Conservation (phyloP, 1,140 invertebrate species). For the Dinothrombium tinctorium region DNA sequence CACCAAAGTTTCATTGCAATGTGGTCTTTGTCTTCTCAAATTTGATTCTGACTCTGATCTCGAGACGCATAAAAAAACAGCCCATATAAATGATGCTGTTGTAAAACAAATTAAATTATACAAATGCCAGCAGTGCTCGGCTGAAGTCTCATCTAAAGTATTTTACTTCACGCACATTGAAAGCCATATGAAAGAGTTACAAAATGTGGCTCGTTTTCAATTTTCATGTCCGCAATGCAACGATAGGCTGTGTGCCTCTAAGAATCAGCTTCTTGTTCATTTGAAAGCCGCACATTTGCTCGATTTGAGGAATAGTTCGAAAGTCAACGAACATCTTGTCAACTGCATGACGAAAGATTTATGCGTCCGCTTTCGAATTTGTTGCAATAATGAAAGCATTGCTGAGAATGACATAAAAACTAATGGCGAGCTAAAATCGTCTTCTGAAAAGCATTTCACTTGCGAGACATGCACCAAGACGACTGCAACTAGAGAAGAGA, state of each 20-base stretch:
- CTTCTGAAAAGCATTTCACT: no score
- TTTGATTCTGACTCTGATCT: not conserved
- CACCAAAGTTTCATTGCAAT: not conserved
- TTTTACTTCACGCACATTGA: not conserved
- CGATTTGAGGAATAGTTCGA: no score
- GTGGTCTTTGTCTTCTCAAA: not conserved
- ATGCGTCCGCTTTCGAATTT: no score
- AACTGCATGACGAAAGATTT: no score
- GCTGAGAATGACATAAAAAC: no score
- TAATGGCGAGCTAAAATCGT: no score
- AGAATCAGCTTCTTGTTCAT: not conserved
- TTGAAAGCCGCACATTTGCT: not conserved
- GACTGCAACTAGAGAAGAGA: slow-evolving; percentile 38
- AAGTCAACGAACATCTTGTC: no score
- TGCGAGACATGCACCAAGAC: slow-evolving; percentile 76
- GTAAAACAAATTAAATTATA: not conserved
- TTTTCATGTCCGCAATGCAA: not conserved
- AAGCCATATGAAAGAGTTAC: not conserved
- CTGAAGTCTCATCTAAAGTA: not conserved
- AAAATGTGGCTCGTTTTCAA: not conserved
- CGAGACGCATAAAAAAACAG: not conserved
- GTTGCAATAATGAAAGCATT: no score
- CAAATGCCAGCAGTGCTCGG: not conserved
- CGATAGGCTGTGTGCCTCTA: not conserved
- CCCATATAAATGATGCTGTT: not conserved